phyloP scores from a whole-genome alignment of 2,888 invertebrate genomes.

The Halictus quadricinctus region DNA sequence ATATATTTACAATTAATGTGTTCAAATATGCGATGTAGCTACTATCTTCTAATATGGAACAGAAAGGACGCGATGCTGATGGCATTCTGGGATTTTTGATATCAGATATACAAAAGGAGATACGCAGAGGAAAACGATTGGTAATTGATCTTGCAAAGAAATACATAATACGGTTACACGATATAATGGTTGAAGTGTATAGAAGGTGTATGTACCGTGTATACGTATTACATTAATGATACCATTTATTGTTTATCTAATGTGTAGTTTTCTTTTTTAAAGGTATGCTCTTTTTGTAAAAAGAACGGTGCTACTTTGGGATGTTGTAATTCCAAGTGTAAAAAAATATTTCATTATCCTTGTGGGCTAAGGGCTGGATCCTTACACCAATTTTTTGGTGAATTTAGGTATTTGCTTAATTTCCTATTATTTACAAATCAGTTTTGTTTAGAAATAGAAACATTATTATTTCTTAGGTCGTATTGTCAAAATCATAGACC shows the following conservation, averaged over 20 bases:
- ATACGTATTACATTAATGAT: background rate
- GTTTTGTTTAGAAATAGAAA: background rate
- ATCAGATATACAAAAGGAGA: conserved; percentile 87
- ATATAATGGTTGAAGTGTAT: background rate
- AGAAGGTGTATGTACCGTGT: background rate
- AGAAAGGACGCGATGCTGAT: conserved; percentile 87
- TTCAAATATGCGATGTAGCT: conserved; percentile 83
- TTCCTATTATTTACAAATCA: conserved; percentile 73
- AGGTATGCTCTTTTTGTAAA: conserved; percentile 89
- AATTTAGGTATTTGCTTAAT: conserved; percentile 83
- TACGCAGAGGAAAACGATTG: conserved; percentile 86
- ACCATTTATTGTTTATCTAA: background rate
- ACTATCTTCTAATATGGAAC: conserved; percentile 87
- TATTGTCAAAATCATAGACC: conserved; percentile 87
- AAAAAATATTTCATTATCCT: conserved; percentile 88
- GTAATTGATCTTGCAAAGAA: conserved; percentile 82
- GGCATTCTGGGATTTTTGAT: conserved; percentile 90
- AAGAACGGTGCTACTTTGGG: conserved; percentile 88
- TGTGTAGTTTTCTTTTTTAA: conserved; percentile 69
- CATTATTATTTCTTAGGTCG: conserved; percentile 82
- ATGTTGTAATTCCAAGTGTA: conserved; percentile 87
- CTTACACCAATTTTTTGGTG: conserved; percentile 86
- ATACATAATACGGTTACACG: background rate
- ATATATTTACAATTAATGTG: background rate
- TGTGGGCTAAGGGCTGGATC: conserved; percentile 88